Base-by-base conservation (phyloP, 2,113 vertebrate genomes). In the Hymenochirus boettgeri region DNA sequence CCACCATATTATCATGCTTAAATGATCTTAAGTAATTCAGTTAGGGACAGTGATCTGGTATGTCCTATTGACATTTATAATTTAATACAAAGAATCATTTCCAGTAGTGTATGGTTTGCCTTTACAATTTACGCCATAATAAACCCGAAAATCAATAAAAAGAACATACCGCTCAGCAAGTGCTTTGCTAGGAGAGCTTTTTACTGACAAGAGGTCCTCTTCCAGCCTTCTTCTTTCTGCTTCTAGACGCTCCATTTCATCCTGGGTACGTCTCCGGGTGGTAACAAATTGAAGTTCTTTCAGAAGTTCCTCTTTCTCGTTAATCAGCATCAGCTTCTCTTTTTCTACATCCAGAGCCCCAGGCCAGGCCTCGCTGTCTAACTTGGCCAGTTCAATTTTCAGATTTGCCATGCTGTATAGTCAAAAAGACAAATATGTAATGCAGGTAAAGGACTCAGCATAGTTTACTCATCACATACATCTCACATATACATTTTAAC, bases 221-320 rank as follows among this genome's bases (percentile, higher is more conserved):
- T 92, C 90, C 31, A 92, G 82, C 9, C 80, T 81, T 58, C 77
- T 87, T 52, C 89, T 80, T 64, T 90, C 85, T 0, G 81, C 82
- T 52, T 92, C 90, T 62, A 92, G 78, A 8, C 62, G 77, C 23
- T 85, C 77, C 35, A 90, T 54, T 11, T 92, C 90, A 4, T 78
- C 85, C 11, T 72, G 82, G 0, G 80, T 81, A 61, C 87, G 88
- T 19, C 72, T 83, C 7, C 86, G 73, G 0, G 86, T 87, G 3
- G 81, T 89, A 65, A 89, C 72, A 17, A 92, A 92, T 70, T 91
- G 89, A 15, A 92, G 84, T 57, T 92, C 91, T 61, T 91, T 91
- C 70, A 92, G 71, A 59, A 92, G 82, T 47, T 92, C 91, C 63
- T 92, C 91, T 50, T 92, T 92, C 72, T 92, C 91, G 5, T 82